Evolutionary conservation across 2,888 invertebrate species (phyloP), one percentile per base, ranked within the genome.

Genomic region (Clepsis dumicolana): DNA sequence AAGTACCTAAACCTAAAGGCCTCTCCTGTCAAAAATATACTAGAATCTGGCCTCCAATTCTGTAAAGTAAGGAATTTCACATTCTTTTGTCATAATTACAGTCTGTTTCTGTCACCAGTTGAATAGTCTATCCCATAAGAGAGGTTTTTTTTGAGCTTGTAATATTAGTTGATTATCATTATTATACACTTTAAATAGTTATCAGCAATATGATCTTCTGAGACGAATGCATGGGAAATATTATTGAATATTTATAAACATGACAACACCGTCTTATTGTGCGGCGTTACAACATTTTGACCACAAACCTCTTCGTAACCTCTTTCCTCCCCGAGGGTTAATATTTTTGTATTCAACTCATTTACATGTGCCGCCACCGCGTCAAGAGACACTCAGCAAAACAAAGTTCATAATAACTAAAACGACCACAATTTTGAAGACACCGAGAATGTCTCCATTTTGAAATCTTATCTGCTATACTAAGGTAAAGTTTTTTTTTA

Each of bases 281-380:
- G 61, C 48, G 27, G 27, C 29, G 27, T 61, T 18, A 61, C 16
- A 14, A n/a, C 56, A 56, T 48, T n/a, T 56, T 65, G 70, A 70
- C 72, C 70, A 59, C 52, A 41, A 25, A 35, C 48, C 56, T 64
- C 64, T 65, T 50, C 25, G 48, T 25, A 50, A 16, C 64, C 18
- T 35, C 16, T 50, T 57, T 41, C 16, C 72, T 74, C 76, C 70
- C 76, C 0, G 35, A 53, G 80, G 77, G 78, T 76, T 82, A 78
- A 85, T 84, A 84, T 85, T 84, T 86, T 81, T 74, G 80, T 78
- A 85, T 84, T 77, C 80, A 79, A 77, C 77, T 78, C 79, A 81
- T 83, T 81, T 82, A 78, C 82, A 84, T 82, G 80, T 79, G 77
- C 78, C 77, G 73, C 73, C 78, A 76, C 72, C 75, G 73, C 78